Base-by-base conservation (phyloP, 2,113 vertebrate species). In the Myiozetetes cayanensis region DNA sequence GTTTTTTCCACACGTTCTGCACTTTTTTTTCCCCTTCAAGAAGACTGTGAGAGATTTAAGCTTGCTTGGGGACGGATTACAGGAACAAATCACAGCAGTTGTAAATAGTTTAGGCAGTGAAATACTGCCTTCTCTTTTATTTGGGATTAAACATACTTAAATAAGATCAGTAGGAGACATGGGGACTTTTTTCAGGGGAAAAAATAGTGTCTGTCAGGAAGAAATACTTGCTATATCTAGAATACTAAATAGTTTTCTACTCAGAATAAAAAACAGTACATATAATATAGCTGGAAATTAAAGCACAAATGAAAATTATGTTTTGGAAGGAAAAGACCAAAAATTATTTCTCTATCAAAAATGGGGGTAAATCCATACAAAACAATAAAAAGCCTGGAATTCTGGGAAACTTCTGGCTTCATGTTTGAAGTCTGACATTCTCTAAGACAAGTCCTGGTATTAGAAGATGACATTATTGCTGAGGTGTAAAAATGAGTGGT, bases 111-210 rank as follows among this genome's bases (percentile, higher is more conserved):
- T 70, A 68, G 58, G 66, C 91, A 87, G 70, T 95, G 91, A 96
- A 92, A 91, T 92, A 94, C 58, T 70, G 89, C 93, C 89, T 94
- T 71, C 81, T 81, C 62, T 93, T 84, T 91, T 91, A 89, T 91
- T 96, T 46, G 31, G 70, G 84, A 96, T 92, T 95, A 96, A 87
- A 89, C 66, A 91, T 76, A 92, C 76, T 95, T 94, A 89, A 93
- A 90, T 55, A 87, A 89, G 93, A 97, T 91, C 89, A 87, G 70
- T 87, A 87, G 49, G 30, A 28, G 47, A 49, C 47, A 24, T 21
- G 20, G 44, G 44, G 86, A 81, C 33, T 28, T 94, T 89, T 77
- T 79, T 68, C 18, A 28, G 41, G 56, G 41, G 2, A 46, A 89
- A 62, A 83, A 35, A 9, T 33, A 46, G 12, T 76, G 47, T 53